phyloP scores from a whole-genome alignment of 2,113 vertebrate species.

The Brachypteracias leptosomus region DNA sequence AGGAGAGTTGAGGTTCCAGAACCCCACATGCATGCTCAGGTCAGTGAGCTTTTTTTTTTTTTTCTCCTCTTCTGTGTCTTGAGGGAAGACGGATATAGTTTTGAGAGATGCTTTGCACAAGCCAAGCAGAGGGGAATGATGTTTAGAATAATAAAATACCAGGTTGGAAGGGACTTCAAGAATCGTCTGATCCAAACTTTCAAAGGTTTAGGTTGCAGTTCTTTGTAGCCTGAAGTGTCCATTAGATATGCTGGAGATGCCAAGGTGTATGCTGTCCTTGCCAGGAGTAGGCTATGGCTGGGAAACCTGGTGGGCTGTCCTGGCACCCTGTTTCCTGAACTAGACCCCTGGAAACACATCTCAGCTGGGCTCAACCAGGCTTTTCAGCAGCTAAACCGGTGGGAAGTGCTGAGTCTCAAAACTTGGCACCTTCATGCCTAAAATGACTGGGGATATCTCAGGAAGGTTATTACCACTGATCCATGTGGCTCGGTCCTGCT shows the following conservation, averaged over 20 bases:
- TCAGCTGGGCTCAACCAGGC: background rate
- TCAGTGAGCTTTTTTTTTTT: background rate
- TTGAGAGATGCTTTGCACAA: fast-evolving
- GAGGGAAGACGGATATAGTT: background rate
- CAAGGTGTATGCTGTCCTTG: background rate
- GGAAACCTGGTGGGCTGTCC: background rate
- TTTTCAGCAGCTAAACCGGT: background rate
- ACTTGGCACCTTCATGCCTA: background rate
- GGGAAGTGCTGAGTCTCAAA: background rate
- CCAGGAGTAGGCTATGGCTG: background rate
- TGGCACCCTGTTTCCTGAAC: background rate
- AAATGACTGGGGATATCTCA: background rate
- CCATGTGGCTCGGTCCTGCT: background rate
- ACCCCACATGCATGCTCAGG: fast-evolving
- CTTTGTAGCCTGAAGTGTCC: background rate
- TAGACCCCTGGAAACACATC: background rate
- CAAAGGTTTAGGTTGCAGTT: background rate
- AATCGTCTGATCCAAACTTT: background rate
- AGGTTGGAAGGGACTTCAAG: background rate
- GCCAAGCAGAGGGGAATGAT: fast-evolving
- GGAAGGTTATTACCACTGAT: background rate
- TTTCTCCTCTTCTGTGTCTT: fast-evolving
- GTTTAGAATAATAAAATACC: background rate
- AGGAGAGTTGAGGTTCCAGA: fast-evolving
- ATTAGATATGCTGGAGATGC: fast-evolving